These are phyloP conservation scores for Antedon mediterranea DNA, from an alignment of 53 echinoderm and acorn worm genomes.

Conservation along the genomic window DNA sequence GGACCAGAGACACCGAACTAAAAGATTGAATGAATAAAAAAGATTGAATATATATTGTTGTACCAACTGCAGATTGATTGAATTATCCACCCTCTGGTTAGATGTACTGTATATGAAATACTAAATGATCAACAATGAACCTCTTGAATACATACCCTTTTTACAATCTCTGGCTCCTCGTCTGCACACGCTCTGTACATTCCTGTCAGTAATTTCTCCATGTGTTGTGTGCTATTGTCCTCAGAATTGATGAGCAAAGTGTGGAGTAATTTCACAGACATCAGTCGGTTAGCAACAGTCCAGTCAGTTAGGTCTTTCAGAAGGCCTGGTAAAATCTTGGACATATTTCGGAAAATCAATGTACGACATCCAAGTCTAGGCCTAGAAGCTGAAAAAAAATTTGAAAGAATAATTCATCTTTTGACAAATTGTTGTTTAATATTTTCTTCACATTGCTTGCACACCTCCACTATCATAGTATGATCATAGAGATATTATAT, in stretches of 20 bases:
- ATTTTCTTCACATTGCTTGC: too few species aligned
- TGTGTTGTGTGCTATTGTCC: constrained; percentile 91
- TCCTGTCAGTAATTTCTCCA: constrained; percentile 66
- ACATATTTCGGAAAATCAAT: constrained; percentile 75
- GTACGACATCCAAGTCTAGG: constrained; percentile 86
- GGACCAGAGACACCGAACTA: too few species aligned
- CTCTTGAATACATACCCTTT: constrained; percentile 45
- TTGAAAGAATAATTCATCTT: too few species aligned
- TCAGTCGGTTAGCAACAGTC: constrained; percentile 78
- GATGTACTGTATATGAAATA: too few species aligned
- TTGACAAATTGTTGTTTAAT: too few species aligned
- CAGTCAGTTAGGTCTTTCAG: constrained; percentile 81
- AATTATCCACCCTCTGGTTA: too few species aligned
- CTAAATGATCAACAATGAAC: too few species aligned
- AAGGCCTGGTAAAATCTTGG: constrained; percentile 93
- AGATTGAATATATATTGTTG: too few species aligned
- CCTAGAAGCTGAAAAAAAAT: constrained; percentile 14
- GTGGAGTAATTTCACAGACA: constrained; percentile 63
- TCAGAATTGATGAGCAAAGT: constrained; percentile 71
- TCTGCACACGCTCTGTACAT: constrained; percentile 85
- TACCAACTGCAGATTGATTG: too few species aligned
- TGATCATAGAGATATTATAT: too few species aligned
- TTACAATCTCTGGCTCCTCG: constrained; percentile 66
- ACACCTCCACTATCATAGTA: too few species aligned
- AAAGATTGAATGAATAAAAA: too few species aligned